phyloP scores from a whole-genome alignment of 2,888 invertebrate species.

The Clitarchus hookeri region DNA sequence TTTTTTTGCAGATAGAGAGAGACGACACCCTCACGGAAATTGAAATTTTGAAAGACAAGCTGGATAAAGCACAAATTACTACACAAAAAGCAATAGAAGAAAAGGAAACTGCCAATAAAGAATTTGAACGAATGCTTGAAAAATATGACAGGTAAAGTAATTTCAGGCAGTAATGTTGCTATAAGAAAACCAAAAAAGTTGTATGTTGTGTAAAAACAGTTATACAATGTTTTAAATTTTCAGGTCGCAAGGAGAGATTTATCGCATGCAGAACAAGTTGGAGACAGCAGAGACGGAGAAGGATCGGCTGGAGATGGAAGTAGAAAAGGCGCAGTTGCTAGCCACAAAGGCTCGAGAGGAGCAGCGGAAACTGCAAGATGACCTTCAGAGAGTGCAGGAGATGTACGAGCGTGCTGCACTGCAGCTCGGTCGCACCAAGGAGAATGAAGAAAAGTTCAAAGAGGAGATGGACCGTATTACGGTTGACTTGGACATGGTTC shows the following conservation, averaged over 20 bases:
- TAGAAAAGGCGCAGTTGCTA: conserved; percentile 80
- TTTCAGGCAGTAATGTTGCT: conserved; percentile 44
- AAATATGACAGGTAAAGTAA: conserved; percentile 79
- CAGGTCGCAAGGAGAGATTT: conserved; percentile 88
- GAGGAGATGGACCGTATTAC: conserved; percentile 77
- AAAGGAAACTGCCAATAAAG: conserved; percentile 84
- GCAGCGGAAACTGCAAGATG: conserved; percentile 84
- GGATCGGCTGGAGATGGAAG: conserved; percentile 81
- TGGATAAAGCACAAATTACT: conserved; percentile 83
- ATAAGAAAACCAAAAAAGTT: conserved; percentile 40
- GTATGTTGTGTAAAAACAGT: conserved; percentile 47
- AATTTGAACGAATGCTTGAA: conserved; percentile 89
- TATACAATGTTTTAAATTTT: conserved; percentile 44
- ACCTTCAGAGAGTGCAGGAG: conserved; percentile 82
- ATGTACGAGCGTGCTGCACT: conserved; percentile 86
- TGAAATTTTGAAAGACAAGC: conserved; percentile 84
- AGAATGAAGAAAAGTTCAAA: conserved; percentile 88
- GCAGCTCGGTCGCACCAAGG: conserved; percentile 83
- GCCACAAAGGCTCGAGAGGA: conserved; percentile 84
- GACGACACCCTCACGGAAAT: conserved; percentile 85
- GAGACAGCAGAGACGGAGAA: conserved; percentile 87
- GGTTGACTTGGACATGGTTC: conserved; percentile 83
- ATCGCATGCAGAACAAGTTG: conserved; percentile 84
- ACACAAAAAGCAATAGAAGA: conserved; percentile 86
- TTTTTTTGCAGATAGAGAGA: conserved; percentile 71